Base-by-base conservation (phyloP, 2,888 invertebrate genomes). In the Spilosoma lubricipeda region DNA sequence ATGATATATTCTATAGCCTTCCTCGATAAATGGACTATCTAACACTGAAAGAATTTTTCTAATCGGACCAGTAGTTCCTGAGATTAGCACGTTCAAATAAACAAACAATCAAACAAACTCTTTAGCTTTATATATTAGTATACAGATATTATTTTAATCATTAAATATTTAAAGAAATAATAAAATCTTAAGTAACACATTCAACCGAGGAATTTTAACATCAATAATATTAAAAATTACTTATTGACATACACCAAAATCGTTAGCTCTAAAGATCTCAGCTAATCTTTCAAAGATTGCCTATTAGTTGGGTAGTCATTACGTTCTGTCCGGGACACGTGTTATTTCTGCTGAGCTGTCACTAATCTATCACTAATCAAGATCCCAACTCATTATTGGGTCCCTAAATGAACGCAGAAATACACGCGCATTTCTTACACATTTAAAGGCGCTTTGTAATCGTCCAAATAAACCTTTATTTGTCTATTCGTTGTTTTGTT, bases 271-370 rank as follows among this genome's bases (percentile, higher is more conserved):
- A 90, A 91, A 87, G 0, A 9, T 5, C 63, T 27, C 9, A n/a
- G 39, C 78, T 89, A 91, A 92, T 92, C 89, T 87, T 81, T 80
- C 85, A 83, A 88, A 89, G 90, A 93, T 93, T 92, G 91, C 86
- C 90, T 88, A 88, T 90, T 90, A 89, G 83, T 86, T 78, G 71
- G 82, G 77, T 66, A 78, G 78, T 86, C 88, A 89, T 91, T 86
- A 87, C 81, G 78, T 78, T 77, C 80, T 77, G 79, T 80, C 80
- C 79, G 72, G 82, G 80, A 86, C 85, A 82, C 78, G 71, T 78
- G 78, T 77, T 84, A 84, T 82, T 84, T 80, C 75, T 82, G 82
- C 82, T 72, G 68, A 81, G 84, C 83, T 82, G 84, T 80, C 82
- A 70, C 81, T 84, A 86, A 87, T 88, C 83, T 78, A 80, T 80